A percentile compares a stretch with the other conserved stretches of the same genome.
These are phyloP conservation scores for Gadopsis marmoratus DNA, from an alignment of 2,797 vertebrate genomes.

Conservation along the genomic window DNA sequence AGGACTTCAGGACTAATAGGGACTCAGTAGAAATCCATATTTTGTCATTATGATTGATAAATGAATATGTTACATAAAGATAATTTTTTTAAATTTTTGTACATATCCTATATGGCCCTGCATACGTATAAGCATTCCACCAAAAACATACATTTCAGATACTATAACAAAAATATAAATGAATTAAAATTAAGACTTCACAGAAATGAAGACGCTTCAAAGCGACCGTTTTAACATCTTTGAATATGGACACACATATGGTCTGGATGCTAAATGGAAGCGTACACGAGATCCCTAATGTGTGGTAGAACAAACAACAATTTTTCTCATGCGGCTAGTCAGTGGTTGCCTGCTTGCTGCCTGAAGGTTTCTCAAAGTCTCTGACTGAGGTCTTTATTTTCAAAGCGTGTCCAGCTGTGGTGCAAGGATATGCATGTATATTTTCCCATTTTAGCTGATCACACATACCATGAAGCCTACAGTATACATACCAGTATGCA, in stretches of 20 bases:
- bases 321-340: slow-evolving; percentile 27
- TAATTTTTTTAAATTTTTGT: too few relatives aligned
- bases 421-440: slow-evolving; percentile 22
- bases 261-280: slow-evolving; percentile 14
- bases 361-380: slow-evolving; percentile 13
- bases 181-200: neutral
- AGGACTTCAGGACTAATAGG: too few relatives aligned
- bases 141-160: neutral
- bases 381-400: slow-evolving; percentile 45
- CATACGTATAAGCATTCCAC: neutral
- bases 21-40: neutral
- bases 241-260: slow-evolving; percentile 16
- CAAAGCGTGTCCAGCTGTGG: slow-evolving; percentile 30
- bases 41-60: neutral
- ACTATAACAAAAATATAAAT: neutral
- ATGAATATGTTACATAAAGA: neutral
- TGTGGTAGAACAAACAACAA: slow-evolving; percentile 34
- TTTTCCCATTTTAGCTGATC: slow-evolving; percentile 69
- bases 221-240: slow-evolving; percentile 13
- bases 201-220: slow-evolving; percentile 7
- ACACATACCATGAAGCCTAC: slow-evolving; percentile 58
- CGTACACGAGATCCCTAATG: slow-evolving; percentile 29
- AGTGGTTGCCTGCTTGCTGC: slow-evolving; percentile 10
- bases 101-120: neutral
- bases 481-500: slow-evolving; percentile 30